Evolutionary conservation across 2,888 invertebrate genomes (phyloP).

Genomic region (Amblyjoppa proteus): DNA sequence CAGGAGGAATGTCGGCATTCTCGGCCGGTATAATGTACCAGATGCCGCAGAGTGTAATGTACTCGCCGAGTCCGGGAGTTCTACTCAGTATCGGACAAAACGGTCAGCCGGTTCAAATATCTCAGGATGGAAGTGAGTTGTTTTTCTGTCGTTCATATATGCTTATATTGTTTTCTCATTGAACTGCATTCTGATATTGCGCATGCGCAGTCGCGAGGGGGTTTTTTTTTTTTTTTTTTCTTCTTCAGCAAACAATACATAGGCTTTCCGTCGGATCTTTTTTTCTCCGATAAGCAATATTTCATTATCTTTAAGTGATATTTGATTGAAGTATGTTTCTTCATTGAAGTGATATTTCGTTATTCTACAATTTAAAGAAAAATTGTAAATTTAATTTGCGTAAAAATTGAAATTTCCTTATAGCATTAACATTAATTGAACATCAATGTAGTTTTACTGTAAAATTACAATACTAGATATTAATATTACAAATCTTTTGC

Average conservation of each 20-base stretch:
- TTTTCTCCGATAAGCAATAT: background rate
- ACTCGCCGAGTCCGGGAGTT: conserved; percentile 82
- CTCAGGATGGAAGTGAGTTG: conserved; percentile 81
- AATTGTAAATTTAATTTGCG: no score
- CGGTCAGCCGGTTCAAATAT: conserved; percentile 83
- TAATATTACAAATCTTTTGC: no score
- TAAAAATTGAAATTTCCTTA: no score
- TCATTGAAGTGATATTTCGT: no score
- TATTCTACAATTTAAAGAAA: no score
- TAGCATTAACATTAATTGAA: no score
- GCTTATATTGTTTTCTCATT: background rate
- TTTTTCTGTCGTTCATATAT: background rate
- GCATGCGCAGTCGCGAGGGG: background rate
- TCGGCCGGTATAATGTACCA: conserved; percentile 83
- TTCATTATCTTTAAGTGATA: background rate
- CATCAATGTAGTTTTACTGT: no score
- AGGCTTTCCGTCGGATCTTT: background rate
- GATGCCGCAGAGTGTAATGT: conserved; percentile 83
- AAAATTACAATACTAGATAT: no score
- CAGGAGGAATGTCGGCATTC: conserved; percentile 74
- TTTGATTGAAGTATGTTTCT: no score
- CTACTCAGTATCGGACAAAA: conserved; percentile 83
- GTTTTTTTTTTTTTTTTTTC: background rate
- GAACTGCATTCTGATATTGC: background rate
- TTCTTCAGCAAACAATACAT: background rate